These are phyloP conservation scores for Ammodytes marinus DNA, from an alignment of 2,113 vertebrate genomes.

Conservation along the genomic window DNA sequence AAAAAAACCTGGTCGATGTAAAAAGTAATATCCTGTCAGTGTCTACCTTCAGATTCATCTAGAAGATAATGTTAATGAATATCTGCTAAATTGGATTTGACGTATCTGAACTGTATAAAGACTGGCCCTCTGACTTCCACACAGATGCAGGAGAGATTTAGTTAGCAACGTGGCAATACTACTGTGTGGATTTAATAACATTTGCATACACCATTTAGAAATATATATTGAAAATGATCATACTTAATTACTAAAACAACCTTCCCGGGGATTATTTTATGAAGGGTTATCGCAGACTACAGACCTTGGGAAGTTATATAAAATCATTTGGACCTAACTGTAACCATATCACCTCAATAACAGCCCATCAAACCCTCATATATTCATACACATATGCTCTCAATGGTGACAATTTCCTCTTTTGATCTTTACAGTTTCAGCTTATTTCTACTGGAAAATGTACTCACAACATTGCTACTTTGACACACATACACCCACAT, in stretches of 20 bases:
- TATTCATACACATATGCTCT: background rate
- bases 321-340: too few species aligned
- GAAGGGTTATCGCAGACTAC: background rate
- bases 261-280: background rate
- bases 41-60: conserved; percentile 30
- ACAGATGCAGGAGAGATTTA: conserved; percentile 23
- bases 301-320: too few species aligned
- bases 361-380: background rate
- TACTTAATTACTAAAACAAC: background rate
- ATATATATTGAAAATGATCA: background rate
- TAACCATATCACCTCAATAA: background rate
- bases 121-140: conserved; percentile 14
- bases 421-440: background rate
- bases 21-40: conserved; percentile 69
- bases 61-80: conserved; percentile 34
- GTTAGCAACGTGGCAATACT: background rate
- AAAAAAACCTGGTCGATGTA: conserved; percentile 12
- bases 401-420: background rate
- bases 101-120: conserved; percentile 26
- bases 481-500: conserved; percentile 6
- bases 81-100: conserved; percentile 47
- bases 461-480: background rate
- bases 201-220: background rate
- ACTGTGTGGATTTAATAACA: conserved; percentile 33
- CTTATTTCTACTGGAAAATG: background rate